Base-by-base conservation (phyloP, 2,888 invertebrate genomes). In the Brenthis daphne region DNA sequence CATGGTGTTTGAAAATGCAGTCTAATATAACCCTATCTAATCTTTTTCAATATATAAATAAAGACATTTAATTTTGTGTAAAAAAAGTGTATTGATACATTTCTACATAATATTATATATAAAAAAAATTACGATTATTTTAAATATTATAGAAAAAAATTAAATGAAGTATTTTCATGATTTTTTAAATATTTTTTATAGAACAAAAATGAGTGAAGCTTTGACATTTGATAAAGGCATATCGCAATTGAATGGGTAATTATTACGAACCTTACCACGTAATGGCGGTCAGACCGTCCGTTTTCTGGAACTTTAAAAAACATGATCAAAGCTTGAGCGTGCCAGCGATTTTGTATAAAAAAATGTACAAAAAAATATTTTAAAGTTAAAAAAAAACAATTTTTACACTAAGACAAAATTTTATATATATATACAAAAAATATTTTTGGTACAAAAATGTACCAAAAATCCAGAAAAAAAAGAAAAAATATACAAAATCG, bases 261-360 rank as follows among this genome's bases (percentile, higher is more conserved):
- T 73, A 70, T 71, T 78, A 80, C 79, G 74, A 81, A 81, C 80
- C 81, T 80, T 72, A 72, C 64, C 65, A 65, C 67, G 70, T 56
- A 72, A 73, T 74, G 77, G 69, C 69, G 70, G 54, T 73, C 64
- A 73, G 74, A 73, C 60, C 68, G 73, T 75, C 73, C 74, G 66
- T 72, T 67, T 70, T 77, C 80, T 81, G 80, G 51, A 81, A 81
- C 77, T 79, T 79, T 70, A 79, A 81, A 70, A 75, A 79, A 77
- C 63, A 80, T 77, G 75, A 79, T 79, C 72, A 79, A 79, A 77
- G 76, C 76, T 58, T 55, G 53, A 51, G 48, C 64, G 57, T 64
- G 69, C 74, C 76, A 76, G 76, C 73, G 73, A 79, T 77, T 77
- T 79, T 74, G 77, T 63, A 69, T 47, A n/a, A 53, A 55, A 68